Conservation (phyloP, 2,113 vertebrate genomes). For the Plecturocebus donacophilus region DNA sequence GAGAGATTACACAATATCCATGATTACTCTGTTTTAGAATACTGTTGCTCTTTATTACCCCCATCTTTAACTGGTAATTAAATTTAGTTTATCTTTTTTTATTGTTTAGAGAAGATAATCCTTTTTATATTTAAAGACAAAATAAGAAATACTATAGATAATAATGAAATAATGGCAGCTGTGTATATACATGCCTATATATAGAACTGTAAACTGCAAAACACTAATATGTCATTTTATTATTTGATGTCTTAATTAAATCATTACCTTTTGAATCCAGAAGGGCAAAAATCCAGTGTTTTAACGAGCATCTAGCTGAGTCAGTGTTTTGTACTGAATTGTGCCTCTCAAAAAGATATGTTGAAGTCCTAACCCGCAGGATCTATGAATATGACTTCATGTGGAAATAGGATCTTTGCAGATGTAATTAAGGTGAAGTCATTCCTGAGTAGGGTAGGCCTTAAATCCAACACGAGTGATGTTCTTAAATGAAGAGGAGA, state of each 20-base stretch:
- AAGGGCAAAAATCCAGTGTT: neutral
- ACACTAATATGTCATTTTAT: neutral
- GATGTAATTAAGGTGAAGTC: neutral
- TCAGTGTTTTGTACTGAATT: neutral
- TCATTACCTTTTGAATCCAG: neutral
- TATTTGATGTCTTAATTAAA: neutral
- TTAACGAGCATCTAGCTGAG: neutral
- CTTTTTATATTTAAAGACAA: neutral
- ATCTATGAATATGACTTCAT: neutral
- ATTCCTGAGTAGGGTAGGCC: neutral
- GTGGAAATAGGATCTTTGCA: neutral
- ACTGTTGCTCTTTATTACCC: neutral
- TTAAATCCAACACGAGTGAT: neutral
- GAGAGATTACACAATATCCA: neutral
- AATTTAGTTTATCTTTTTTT: neutral
- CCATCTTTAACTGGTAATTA: slow-evolving; percentile 9
- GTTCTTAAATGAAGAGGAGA: neutral
- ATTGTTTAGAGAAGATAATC: slow-evolving; percentile 11
- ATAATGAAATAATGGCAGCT: slow-evolving; percentile 3
- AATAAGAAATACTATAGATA: slow-evolving; percentile 21
- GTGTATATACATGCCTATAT: neutral
- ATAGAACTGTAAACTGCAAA: neutral
- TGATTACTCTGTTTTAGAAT: neutral
- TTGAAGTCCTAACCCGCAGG: neutral
- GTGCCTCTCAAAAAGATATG: neutral